A percentile compares a stretch with the other conserved stretches of the same genome.
These are phyloP conservation scores for Bombylius discolor DNA, from an alignment of 2,888 invertebrate species.

Conservation along the genomic window DNA sequence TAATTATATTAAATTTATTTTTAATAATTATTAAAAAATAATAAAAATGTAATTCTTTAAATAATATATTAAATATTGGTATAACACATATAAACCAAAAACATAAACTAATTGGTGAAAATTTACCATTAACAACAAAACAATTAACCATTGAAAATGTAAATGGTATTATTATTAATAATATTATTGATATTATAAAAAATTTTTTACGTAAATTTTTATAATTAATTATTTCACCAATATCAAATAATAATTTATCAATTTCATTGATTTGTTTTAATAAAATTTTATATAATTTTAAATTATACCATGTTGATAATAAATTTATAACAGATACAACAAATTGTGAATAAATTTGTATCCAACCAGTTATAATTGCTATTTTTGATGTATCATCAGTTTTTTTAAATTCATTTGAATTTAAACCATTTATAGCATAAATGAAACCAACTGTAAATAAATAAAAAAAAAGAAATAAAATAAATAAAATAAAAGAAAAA, in stretches of 20 bases:
- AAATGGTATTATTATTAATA: slow-evolving; percentile 17
- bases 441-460: slow-evolving; percentile 17
- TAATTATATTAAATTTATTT: slow-evolving; percentile 18
- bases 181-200: slow-evolving; percentile 15
- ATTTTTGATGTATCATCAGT: slow-evolving; percentile 15
- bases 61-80: slow-evolving; percentile 19
- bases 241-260: slow-evolving; percentile 16
- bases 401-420: slow-evolving; percentile 4
- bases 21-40: slow-evolving; percentile 21
- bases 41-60: slow-evolving; percentile 23
- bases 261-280: slow-evolving; percentile 18
- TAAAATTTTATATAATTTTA: slow-evolving; percentile 14
- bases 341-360: slow-evolving; percentile 21
- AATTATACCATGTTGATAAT: slow-evolving; percentile 19
- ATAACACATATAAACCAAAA: slow-evolving; percentile 25
- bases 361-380: slow-evolving; percentile 20
- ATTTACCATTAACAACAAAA: slow-evolving; percentile 18
- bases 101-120: slow-evolving; percentile 14
- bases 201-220: slow-evolving; percentile 13
- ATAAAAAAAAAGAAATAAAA: background rate
- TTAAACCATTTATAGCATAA: slow-evolving; percentile 13
- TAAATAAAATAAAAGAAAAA: too few species aligned
- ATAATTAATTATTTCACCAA: slow-evolving; percentile 16
- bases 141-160: slow-evolving; percentile 24
- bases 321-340: slow-evolving; percentile 16